Conservation (phyloP, 2,888 invertebrate genomes). For the Anoncus sp. region DNA sequence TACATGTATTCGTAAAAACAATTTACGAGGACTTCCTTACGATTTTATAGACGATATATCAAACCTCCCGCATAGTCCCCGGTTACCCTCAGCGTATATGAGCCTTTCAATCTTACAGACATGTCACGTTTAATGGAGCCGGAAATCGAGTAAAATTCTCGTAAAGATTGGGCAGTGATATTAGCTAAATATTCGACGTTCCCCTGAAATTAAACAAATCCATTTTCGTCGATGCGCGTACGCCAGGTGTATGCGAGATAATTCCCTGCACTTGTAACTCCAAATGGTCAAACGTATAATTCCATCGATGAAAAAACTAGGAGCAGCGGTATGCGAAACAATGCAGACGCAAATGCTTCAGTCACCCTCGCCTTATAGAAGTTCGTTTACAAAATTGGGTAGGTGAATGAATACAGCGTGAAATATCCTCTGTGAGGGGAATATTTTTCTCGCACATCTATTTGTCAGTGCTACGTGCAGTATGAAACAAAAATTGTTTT, state of each 20-base stretch:
- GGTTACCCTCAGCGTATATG: too few relatives aligned
- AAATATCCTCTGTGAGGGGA: conserved; percentile 1
- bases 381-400: conserved; percentile 1
- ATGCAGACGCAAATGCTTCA: neutral
- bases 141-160: too few relatives aligned
- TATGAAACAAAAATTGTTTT: neutral
- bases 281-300: neutral
- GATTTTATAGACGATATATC: too few relatives aligned
- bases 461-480: neutral
- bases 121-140: too few relatives aligned
- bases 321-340: neutral
- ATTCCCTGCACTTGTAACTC: conserved; percentile 1
- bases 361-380: neutral
- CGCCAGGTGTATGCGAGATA: neutral
- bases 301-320: neutral
- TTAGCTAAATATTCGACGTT: too few relatives aligned
- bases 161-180: too few relatives aligned
- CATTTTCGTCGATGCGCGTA: too few relatives aligned
- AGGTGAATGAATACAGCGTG: neutral
- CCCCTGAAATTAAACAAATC: neutral
- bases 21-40: too few relatives aligned
- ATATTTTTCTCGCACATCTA: conserved; percentile 10
- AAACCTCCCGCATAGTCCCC: too few relatives aligned
- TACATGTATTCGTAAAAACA: too few relatives aligned
- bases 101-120: too few relatives aligned